Base-by-base conservation (phyloP, 1,140 invertebrate species). In the Drosophila teissieri region DNA sequence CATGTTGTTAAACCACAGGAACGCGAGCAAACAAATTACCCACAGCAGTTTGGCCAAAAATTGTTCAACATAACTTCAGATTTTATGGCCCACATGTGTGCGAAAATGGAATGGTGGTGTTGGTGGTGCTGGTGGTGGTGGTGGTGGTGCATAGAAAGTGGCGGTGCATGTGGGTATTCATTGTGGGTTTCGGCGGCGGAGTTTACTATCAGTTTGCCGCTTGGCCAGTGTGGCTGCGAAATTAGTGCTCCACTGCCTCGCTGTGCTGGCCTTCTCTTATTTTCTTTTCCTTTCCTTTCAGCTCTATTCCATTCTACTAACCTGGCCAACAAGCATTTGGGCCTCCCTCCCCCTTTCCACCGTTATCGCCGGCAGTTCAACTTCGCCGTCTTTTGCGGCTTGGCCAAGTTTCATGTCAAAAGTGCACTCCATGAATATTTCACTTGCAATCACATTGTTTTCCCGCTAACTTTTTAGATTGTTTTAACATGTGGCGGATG, bases 371-470 rank as follows among this genome's bases (percentile, higher is more conserved):
- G 1, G 12, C 8, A 39, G 31, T 42, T 70, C 39, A 39, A 42
- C 45, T 72, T 54, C 73, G 36, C 49, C 62, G 53, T 55, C 62
- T 57, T 67, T 80, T 80, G 67, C 46, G 45, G 53, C 54, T 65
- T 56, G 46, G 65, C 45, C 78, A 76, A 76, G 61, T 83, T 78
- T 64, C 68, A 68, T 79, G 84, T 79, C 75, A 77, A 70, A 70
- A 83, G 84, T 74, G 69, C 76, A 89, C 72, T 88, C 82, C 84
- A 88, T 88, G 84, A 89, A 88, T 88, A 88, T 88, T 88, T 88
- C 84, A 88, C 84, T 88, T 84, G 84, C 84, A 88, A 88, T 88
- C 84, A 88, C 84, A 88, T 88, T 88, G 84, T 88, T 89, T 88
- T 88, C 64, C 84, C 80, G 84, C 84, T 84, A 88, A 88, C 84